Conservation (phyloP, 1,140 invertebrate species). For the Eubasilissa regina region DNA sequence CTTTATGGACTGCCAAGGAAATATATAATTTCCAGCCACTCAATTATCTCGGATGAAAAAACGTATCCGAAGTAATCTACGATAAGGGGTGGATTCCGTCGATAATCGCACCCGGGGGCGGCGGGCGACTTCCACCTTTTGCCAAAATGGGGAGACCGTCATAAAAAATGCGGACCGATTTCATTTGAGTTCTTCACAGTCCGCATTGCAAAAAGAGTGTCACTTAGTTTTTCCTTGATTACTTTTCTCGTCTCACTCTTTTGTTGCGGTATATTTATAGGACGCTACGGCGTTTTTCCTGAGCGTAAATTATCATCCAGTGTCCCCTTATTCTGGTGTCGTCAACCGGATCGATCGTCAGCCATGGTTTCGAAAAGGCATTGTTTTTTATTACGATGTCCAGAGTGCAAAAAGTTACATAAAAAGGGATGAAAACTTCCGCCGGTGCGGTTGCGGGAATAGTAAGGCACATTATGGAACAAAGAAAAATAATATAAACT, state of each 20-base stretch:
- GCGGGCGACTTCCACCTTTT: neutral
- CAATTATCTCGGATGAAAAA: constrained; percentile 1
- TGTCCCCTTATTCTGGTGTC: constrained; percentile 14
- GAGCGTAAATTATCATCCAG: constrained; percentile 43
- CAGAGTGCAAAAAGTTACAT: constrained; percentile 16
- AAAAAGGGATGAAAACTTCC: neutral
- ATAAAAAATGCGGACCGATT: constrained; percentile 44
- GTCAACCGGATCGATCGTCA: constrained; percentile 18
- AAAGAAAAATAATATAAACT: no score
- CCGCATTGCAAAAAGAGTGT: constrained; percentile 28
- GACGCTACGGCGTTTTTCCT: constrained; percentile 33
- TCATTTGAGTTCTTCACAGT: constrained; percentile 38
- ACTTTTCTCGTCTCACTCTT: constrained; percentile 37
- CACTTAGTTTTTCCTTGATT: constrained; percentile 51
- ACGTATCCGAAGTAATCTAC: constrained; percentile 12
- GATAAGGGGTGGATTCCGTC: constrained; percentile 17
- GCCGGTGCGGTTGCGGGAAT: no score
- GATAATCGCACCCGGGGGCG: constrained; percentile 42
- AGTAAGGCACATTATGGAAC: no score
- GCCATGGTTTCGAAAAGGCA: neutral
- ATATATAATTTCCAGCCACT: constrained; percentile 11
- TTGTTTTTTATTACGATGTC: constrained; percentile 19
- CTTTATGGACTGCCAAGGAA: neutral
- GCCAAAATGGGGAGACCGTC: constrained; percentile 29
- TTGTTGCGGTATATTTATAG: constrained; percentile 44